phyloP scores from a whole-genome alignment of 1,140 invertebrate genomes.

The Diabrotica virgifera region DNA sequence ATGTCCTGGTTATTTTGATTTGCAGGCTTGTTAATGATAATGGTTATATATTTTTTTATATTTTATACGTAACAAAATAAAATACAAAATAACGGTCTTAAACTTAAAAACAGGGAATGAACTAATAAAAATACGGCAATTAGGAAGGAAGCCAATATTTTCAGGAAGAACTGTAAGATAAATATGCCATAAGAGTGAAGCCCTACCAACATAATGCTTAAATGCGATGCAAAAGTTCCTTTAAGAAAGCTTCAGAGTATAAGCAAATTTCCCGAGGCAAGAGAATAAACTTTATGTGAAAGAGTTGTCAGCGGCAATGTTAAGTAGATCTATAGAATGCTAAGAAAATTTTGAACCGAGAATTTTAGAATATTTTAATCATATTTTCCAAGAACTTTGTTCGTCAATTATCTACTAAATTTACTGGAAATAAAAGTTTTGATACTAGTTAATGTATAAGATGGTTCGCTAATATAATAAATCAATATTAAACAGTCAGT shows the following conservation, averaged over 20 bases:
- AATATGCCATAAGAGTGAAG: constrained; percentile 38
- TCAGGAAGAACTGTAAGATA: constrained; percentile 30
- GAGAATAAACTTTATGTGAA: constrained; percentile 42
- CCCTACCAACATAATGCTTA: constrained; percentile 35
- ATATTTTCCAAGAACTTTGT: constrained; percentile 34
- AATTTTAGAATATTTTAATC: constrained; percentile 33
- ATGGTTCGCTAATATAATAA: too few species aligned
- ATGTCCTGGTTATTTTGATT: too few species aligned
- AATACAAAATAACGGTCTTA: too few species aligned
- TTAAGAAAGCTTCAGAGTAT: constrained; percentile 39
- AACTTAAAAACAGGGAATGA: too few species aligned
- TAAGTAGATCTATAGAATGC: constrained; percentile 39
- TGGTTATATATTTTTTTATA: too few species aligned
- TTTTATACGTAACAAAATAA: too few species aligned
- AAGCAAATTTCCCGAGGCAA: constrained; percentile 39
- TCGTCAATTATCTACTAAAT: constrained; percentile 30
- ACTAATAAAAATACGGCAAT: neutral
- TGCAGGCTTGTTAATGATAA: too few species aligned
- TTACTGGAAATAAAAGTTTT: constrained; percentile 3
- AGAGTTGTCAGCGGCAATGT: constrained; percentile 45
- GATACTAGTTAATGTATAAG: too few species aligned
- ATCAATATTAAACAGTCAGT: too few species aligned
- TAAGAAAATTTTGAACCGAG: constrained; percentile 29
- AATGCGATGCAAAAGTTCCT: constrained; percentile 32
- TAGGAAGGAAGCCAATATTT: constrained; percentile 21